Percentiles rank a stretch among this genome's conserved stretches.
Conservation (phyloP, 2,888 invertebrate species). For the Drosophila recens region DNA sequence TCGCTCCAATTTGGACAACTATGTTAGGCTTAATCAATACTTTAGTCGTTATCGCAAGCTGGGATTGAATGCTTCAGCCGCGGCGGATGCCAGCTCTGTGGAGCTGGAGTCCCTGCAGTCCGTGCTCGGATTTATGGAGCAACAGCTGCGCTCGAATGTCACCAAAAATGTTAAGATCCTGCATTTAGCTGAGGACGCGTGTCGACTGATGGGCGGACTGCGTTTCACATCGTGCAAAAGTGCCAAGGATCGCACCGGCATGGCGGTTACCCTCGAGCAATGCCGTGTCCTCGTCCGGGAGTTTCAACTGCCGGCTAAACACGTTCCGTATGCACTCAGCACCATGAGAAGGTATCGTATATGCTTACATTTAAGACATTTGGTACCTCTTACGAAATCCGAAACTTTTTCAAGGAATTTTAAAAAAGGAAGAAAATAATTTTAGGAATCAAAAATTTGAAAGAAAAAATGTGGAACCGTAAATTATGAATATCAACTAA, state of each 20-base stretch:
- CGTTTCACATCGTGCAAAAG: slow-evolving; percentile 98
- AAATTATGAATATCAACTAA: no score
- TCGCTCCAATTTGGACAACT: slow-evolving; percentile 94
- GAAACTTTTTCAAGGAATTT: no score
- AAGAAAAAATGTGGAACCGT: no score
- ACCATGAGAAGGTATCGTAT: slow-evolving; percentile 92
- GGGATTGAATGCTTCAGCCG: slow-evolving; percentile 54
- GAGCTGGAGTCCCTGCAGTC: slow-evolving; percentile 86
- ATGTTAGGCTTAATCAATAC: slow-evolving; percentile 92
- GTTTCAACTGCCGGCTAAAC: slow-evolving; percentile 95
- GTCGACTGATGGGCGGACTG: slow-evolving; percentile 91
- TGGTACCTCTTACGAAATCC: no score
- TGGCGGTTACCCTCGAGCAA: slow-evolving; percentile 98
- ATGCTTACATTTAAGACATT: background rate
- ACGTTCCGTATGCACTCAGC: slow-evolving; percentile 93
- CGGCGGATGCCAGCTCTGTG: slow-evolving; percentile 22
- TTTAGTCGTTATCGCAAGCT: slow-evolving; percentile 91
- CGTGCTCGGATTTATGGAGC: slow-evolving; percentile 90
- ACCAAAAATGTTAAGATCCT: slow-evolving; percentile 94
- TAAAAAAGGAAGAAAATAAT: no score
- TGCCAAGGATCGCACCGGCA: slow-evolving; percentile 98
- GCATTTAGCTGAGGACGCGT: slow-evolving; percentile 92
- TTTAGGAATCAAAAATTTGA: no score
- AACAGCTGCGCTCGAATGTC: slow-evolving; percentile 90
- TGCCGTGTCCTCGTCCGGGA: slow-evolving; percentile 92